Conservation (phyloP, 2,797 vertebrate species). For the Gymnopithys bicolor region DNA sequence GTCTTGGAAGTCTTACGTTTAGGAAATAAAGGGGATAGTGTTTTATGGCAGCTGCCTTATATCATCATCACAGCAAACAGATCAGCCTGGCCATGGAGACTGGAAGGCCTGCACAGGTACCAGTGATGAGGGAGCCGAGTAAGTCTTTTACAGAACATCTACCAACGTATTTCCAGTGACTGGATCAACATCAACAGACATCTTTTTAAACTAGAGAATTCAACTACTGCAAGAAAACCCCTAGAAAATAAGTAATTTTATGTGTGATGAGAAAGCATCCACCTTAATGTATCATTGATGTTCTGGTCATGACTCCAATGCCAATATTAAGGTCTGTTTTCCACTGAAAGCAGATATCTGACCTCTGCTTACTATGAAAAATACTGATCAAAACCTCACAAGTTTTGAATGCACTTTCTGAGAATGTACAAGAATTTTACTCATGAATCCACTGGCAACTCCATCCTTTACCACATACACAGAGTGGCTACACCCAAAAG, state of each 20-base stretch:
- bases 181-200: background rate
- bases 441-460: background rate
- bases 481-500: background rate
- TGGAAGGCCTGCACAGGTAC: background rate
- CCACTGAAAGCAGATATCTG: background rate
- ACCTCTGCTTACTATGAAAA: background rate
- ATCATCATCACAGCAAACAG: background rate
- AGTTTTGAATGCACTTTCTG: background rate
- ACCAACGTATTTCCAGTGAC: background rate
- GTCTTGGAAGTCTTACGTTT: background rate
- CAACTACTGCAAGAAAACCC: background rate
- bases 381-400: background rate
- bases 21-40: background rate
- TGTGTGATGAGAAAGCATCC: background rate
- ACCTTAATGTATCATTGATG: background rate
- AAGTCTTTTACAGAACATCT: background rate
- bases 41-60: background rate
- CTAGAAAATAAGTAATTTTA: background rate
- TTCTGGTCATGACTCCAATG: background rate
- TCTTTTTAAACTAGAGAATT: background rate
- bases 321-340: background rate
- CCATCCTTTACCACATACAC: background rate
- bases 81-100: background rate
- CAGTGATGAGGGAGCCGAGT: background rate
- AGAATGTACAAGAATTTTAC: background rate